phyloP scores from a whole-genome alignment of 1,140 invertebrate genomes.

The Phortica variegata region DNA sequence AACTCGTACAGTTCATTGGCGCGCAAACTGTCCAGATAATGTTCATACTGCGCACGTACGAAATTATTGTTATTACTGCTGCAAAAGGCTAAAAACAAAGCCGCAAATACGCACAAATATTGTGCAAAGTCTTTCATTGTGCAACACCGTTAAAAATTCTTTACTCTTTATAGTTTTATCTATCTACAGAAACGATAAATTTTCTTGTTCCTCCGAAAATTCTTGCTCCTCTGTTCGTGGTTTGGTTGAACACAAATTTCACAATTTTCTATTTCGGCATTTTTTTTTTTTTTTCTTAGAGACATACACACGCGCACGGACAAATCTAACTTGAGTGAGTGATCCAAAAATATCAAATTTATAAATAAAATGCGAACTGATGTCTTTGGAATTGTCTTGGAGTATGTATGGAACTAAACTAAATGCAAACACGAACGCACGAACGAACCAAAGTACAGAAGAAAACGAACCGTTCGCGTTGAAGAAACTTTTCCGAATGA shows the following conservation, averaged over 20 bases:
- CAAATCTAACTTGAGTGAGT: no score
- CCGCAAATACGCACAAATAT: slow-evolving; percentile 23
- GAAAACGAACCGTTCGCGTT: slow-evolving; percentile 35
- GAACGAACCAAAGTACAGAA: slow-evolving; percentile 21
- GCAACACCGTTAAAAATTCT: neutral
- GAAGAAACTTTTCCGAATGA: slow-evolving; percentile 41
- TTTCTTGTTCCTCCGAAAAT: no score
- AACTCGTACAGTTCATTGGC: slow-evolving; percentile 44
- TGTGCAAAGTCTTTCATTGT: slow-evolving; percentile 29
- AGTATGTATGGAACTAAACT: slow-evolving; percentile 18
- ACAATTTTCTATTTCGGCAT: slow-evolving; percentile 22
- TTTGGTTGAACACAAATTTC: no score
- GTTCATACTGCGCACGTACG: slow-evolving; percentile 31
- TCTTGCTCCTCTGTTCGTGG: no score
- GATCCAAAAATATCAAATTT: slow-evolving; percentile 30
- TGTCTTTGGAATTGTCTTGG: slow-evolving; percentile 45
- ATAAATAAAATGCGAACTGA: slow-evolving; percentile 22
- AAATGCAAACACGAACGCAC: neutral
- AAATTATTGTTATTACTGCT: slow-evolving; percentile 6
- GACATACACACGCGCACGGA: no score
- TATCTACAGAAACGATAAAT: no score
- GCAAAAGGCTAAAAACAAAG: slow-evolving; percentile 22
- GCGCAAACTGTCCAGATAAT: slow-evolving; percentile 38
- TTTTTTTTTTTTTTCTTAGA: no score
- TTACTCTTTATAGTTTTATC: no score